Evolutionary conservation across 2,113 vertebrate species (phyloP).

Genomic region (Cathartes aura): DNA sequence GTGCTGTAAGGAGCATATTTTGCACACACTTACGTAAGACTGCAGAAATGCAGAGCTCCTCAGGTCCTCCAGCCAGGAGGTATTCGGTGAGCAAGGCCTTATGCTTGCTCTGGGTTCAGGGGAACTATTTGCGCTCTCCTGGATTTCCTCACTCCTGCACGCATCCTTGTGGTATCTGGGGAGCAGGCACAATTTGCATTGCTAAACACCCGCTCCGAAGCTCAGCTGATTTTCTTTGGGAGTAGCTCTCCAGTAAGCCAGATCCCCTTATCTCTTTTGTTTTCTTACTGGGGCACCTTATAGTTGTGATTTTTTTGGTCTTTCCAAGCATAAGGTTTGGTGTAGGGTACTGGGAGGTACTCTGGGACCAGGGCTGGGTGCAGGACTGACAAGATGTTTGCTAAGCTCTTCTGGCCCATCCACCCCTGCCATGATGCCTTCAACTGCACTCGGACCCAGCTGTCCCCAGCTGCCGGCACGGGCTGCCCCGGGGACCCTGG

Average conservation of each 20-base stretch:
- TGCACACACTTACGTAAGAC: not conserved
- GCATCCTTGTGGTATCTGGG: not conserved
- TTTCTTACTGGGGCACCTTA: not conserved
- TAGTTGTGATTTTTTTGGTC: not conserved
- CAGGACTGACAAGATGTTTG: not conserved
- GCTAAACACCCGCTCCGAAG: not conserved
- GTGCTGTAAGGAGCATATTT: not conserved
- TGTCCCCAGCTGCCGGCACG: not conserved
- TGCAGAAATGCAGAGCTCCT: not conserved
- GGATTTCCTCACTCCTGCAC: not conserved
- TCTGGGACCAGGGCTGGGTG: not conserved
- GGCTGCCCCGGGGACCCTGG: not conserved
- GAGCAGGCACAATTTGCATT: not conserved
- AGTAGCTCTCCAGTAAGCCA: not conserved
- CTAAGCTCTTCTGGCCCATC: not conserved
- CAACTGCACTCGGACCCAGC: accelerated
- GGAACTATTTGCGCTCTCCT: not conserved
- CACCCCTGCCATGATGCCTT: not conserved
- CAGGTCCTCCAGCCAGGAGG: not conserved
- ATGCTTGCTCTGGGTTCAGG: not conserved
- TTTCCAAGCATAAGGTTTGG: not conserved
- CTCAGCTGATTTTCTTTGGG: not conserved
- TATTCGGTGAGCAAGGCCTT: not conserved
- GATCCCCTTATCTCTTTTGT: not conserved
- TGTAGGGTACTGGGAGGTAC: not conserved